Evolutionary conservation across 2,888 invertebrate species (phyloP).

Genomic region (Notodonta ziczac): DNA sequence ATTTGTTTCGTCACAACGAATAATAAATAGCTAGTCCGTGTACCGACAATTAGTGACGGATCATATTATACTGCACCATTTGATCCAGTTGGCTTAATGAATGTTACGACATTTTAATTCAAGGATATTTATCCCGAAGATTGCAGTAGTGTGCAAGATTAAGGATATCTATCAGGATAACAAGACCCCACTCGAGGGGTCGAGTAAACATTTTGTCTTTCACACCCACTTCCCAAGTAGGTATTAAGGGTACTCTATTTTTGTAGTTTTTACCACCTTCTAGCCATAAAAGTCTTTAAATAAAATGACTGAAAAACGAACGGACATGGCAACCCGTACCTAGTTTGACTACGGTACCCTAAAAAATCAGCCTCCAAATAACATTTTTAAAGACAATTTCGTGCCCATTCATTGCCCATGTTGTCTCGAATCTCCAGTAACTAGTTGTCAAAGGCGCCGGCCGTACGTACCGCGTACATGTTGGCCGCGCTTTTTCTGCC

Average conservation of each 20-base stretch:
- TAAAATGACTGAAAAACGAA: too few relatives aligned
- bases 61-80: slow-evolving; percentile 8
- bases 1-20: not conserved
- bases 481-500: slow-evolving; percentile 10
- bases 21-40: not conserved
- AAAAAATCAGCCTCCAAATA: not conserved
- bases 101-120: slow-evolving; percentile 37
- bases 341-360: too few relatives aligned
- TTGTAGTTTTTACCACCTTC: too few relatives aligned
- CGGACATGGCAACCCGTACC: too few relatives aligned
- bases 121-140: not conserved
- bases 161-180: too few relatives aligned
- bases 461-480: too few relatives aligned
- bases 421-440: slow-evolving; percentile 5
- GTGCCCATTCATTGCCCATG: not conserved
- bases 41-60: not conserved
- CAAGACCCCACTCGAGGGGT: too few relatives aligned
- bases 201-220: too few relatives aligned
- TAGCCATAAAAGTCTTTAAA: too few relatives aligned
- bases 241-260: too few relatives aligned
- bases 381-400: not conserved
- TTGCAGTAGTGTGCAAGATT: not conserved
- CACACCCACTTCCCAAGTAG: too few relatives aligned
- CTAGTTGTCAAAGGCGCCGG: slow-evolving; percentile 13
- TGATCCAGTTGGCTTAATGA: slow-evolving; percentile 34